Conservation (phyloP, 2,888 invertebrate genomes). For the Thereva unica region DNA sequence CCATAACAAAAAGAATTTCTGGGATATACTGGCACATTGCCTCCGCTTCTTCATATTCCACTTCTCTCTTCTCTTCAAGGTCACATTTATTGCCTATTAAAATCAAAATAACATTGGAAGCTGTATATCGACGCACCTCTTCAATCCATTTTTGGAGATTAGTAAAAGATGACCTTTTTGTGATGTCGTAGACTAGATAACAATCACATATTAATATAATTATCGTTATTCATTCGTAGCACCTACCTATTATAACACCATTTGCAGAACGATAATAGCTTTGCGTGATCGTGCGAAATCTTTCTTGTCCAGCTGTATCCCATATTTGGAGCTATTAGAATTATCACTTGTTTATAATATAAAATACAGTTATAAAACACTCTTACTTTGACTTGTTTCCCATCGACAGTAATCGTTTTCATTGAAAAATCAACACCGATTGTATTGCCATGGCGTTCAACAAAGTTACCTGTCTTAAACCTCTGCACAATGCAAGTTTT, state of each 20-base stretch:
- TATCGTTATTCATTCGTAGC: not conserved
- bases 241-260: constrained; percentile 86
- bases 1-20: constrained; percentile 83
- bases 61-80: constrained; percentile 77
- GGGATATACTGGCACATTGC: constrained; percentile 84
- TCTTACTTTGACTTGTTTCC: constrained; percentile 89
- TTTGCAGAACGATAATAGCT: constrained; percentile 97
- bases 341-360: constrained; percentile 38
- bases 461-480: constrained; percentile 93
- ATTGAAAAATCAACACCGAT: constrained; percentile 98
- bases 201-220: not conserved
- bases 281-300: constrained; percentile 95
- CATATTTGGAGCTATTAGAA: constrained; percentile 73
- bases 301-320: constrained; percentile 96
- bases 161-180: constrained; percentile 87
- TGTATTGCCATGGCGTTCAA: constrained; percentile 93
- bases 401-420: constrained; percentile 93
- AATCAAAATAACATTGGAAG: constrained; percentile 86
- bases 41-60: constrained; percentile 84
- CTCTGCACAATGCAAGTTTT: constrained; percentile 96
- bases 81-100: constrained; percentile 94
- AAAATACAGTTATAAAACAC: not conserved
- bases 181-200: constrained; percentile 87
- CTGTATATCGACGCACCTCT: constrained; percentile 92
- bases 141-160: constrained; percentile 95